phyloP scores from a whole-genome alignment of 2,113 vertebrate genomes.

The Lates calcarifer region DNA sequence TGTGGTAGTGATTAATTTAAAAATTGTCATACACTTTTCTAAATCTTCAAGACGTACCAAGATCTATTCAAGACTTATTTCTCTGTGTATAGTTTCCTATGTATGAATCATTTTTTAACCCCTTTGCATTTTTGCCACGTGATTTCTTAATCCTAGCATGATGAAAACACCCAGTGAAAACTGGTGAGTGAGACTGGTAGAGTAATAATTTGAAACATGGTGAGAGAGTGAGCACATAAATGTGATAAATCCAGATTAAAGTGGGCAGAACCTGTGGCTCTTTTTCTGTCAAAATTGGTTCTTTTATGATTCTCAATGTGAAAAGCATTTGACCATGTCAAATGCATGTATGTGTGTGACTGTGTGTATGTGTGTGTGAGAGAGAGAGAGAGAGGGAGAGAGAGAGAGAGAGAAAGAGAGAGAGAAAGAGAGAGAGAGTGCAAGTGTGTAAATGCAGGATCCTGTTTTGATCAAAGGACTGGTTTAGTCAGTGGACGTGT shows the following conservation, averaged over 20 bases:
- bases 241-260: conserved; percentile 52
- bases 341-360: conserved; percentile 19
- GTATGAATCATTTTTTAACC: background rate
- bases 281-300: conserved; percentile 59
- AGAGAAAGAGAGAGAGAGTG: no score
- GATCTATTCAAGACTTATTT: background rate
- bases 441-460: background rate
- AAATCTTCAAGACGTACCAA: no score
- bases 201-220: conserved; percentile 18
- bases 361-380: conserved; percentile 1
- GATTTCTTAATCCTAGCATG: conserved; percentile 11
- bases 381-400: no score
- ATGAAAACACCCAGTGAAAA: conserved; percentile 20
- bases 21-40: background rate
- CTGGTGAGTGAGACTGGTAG: conserved; percentile 1
- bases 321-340: conserved; percentile 60
- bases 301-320: conserved; percentile 52
- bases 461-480: conserved; percentile 54
- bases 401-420: no score
- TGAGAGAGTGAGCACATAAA: background rate
- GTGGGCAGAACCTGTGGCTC: conserved; percentile 44
- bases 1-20: background rate
- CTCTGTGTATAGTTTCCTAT: no score
- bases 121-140: background rate
- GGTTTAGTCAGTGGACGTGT: conserved; percentile 43